A percentile compares a stretch with the other conserved stretches of the same genome.
phyloP scores from a whole-genome alignment of 2,113 vertebrate species.

The Odocoileus hemionus region DNA sequence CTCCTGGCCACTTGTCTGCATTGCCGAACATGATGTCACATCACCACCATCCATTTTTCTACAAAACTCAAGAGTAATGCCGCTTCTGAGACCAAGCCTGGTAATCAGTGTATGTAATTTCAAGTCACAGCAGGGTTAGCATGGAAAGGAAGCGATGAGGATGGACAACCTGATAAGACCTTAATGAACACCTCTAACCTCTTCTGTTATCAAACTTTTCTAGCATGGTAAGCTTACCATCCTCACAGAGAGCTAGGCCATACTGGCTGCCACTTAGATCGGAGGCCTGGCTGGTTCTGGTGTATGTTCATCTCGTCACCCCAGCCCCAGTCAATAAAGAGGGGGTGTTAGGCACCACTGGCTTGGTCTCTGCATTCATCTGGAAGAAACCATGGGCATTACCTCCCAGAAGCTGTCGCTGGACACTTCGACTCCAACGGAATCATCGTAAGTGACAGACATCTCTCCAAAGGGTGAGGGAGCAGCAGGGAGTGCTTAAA shows the following conservation, averaged over 20 bases:
- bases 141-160: background rate
- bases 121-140: background rate
- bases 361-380: background rate
- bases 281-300: background rate
- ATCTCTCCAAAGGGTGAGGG: conserved; percentile 78
- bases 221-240: background rate
- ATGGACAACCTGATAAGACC: background rate
- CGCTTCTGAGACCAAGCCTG: background rate
- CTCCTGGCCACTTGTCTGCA: background rate
- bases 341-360: background rate
- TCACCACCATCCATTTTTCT: rapidly evolving
- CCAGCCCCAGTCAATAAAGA: no score
- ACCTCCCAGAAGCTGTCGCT: conserved; percentile 99
- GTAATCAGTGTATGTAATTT: background rate
- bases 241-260: background rate
- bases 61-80: background rate
- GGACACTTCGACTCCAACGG: conserved; percentile 91
- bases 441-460: conserved; percentile 92
- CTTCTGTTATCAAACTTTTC: background rate
- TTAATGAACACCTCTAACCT: background rate
- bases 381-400: background rate
- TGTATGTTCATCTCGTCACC: background rate
- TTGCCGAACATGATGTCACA: background rate
- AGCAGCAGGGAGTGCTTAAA: background rate
- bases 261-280: background rate